Base-by-base conservation (phyloP, 2,888 invertebrate genomes). In the Ectemnius continuus region DNA sequence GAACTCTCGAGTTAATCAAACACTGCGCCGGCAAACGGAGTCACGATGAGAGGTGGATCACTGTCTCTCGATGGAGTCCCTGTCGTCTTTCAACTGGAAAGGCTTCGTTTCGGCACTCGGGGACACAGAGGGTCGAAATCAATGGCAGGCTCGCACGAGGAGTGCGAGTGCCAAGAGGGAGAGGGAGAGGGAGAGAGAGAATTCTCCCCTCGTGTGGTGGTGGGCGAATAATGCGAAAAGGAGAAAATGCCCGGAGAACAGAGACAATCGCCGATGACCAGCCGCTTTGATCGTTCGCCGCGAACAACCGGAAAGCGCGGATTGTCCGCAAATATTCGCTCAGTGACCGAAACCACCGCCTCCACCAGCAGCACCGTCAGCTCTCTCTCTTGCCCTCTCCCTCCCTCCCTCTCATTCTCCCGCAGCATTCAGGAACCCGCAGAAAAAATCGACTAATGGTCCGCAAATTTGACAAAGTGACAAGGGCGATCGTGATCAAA, bases 211-310 rank as follows among this genome's bases (percentile, higher is more conserved):
- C 36, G 11, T 36, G 8, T 8, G 36, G 1, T 36, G 36, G 11
- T 11, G 36, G 8, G 36, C 52, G n/a, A 14, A 52, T 36, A 36
- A 60, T 45, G 20, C 8, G 61, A 56, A 58, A 61, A 66, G 66
- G 67, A 62, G 67, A 72, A 67, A 52, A 63, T 67, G 61, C 61
- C 16, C 60, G 36, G 28, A 36, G 62, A 13, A 52, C 48, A 52
- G 52, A 26, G 52, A 6, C 23, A 52, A 26, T 14, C 52, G 52
- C 13, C 46, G 8, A 23, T 52, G 52, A 63, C 14, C 48, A 36
- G 48, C 28, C 6, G 67, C 72, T 78, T 78, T 78, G 77, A 78
- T 78, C 77, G 58, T 52, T 61, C 59, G 67, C 59, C 62, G 58
- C 67, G 48, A 13, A 61, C 65, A 61, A n/a, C 45, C 28, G 70